Conservation (phyloP, 2,113 vertebrate genomes). For the Phalacrocorax carbo region DNA sequence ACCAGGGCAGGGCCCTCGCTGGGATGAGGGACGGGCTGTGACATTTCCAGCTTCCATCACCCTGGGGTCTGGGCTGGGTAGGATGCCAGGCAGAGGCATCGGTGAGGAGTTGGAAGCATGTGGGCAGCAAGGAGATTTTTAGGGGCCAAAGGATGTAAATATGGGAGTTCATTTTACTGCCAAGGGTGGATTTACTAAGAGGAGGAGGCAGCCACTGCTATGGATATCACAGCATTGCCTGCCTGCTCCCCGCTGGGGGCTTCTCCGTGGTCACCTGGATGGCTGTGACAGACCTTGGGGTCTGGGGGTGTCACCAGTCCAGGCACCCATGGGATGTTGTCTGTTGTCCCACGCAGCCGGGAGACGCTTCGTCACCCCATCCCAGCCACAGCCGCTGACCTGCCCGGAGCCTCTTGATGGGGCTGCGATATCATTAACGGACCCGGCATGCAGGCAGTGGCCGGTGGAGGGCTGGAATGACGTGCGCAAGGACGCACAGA, state of each 20-base stretch:
- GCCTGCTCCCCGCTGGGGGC: accelerated
- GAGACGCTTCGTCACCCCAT: background rate
- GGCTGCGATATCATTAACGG: accelerated
- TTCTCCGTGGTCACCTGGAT: background rate
- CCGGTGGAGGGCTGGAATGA: background rate
- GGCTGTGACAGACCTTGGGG: background rate
- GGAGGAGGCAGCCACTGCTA: no score
- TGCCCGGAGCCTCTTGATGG: accelerated
- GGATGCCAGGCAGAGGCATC: background rate
- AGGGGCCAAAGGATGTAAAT: accelerated
- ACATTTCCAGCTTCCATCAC: background rate
- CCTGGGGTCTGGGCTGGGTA: background rate
- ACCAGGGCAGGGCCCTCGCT: background rate
- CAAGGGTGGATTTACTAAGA: background rate
- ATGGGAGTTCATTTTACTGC: background rate
- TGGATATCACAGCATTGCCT: accelerated
- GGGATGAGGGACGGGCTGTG: background rate
- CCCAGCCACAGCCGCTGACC: background rate
- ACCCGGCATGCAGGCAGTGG: accelerated
- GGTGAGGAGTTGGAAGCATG: accelerated
- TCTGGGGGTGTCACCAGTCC: background rate
- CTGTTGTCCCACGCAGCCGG: background rate
- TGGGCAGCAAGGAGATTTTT: background rate
- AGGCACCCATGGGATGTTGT: accelerated
- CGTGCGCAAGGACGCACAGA: background rate